Evolutionary conservation across 2,113 vertebrate genomes (phyloP), one percentile per base, ranked within the genome.

Genomic region (Sclerurus mexicanus): DNA sequence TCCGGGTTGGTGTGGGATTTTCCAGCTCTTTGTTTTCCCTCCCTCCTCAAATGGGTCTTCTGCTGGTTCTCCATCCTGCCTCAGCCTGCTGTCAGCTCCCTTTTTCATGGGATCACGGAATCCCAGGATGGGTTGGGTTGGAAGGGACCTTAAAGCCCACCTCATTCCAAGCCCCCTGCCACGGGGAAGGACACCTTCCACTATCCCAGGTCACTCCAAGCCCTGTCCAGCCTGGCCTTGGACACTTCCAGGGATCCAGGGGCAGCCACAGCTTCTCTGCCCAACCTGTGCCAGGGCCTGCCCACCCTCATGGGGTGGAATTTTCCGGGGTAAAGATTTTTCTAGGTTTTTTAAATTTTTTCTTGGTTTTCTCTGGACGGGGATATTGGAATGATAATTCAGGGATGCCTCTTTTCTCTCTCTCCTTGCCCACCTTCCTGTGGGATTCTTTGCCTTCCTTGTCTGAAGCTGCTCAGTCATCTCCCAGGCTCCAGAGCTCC

Each of bases 11-110:
- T 95, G 87, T 95, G 97, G 98, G 97, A 98, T 98, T 98, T 98
- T 98, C 98, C 97, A 97, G 93, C 91, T 93, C 97, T 97, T 97
- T 96, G 96, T 97, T 95, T 95, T 97, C 90, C 77, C 92, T 96
- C 91, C 77, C 69, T 93, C 89, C 85, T 96, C 78, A 12, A 24
- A 92, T 40, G 96, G 67, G 39, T 96, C 91, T 97, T 96, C 93
- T 96, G 93, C 56, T 2, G 14, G 77, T 88, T 72, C 93, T 92
- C 66, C 64, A 25, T 76, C 89, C 75, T 60, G 79, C 82, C 75
- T 55, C 62, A 53, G 93, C 93, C 88, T 85, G 69, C 68, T 91
- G 53, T 67, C 90, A 76, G 82, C 42, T 76, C 15, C 0, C 5
- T 56, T 78, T 68, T 82, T 60, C 35, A 33, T 27, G n/a, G 31